Base-by-base conservation (phyloP, 2,113 vertebrate genomes). In the Tursiops truncatus region DNA sequence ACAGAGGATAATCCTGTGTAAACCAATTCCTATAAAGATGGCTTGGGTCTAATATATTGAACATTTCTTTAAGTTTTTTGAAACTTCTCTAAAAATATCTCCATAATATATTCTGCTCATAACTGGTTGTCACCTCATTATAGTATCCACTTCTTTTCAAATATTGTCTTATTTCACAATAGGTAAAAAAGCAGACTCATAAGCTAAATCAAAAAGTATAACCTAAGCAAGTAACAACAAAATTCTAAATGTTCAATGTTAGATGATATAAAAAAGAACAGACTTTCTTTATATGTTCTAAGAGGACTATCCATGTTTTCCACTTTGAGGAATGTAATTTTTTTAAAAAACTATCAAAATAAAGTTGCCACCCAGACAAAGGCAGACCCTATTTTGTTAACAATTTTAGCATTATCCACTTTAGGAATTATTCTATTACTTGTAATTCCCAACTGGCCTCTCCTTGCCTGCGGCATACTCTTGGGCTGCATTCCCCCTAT, bases 341-440 rank as follows among this genome's bases (percentile, higher is more conserved):
- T 77, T 77, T 50, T 7, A 50, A 60, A 60, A 82, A 89, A 13
- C 44, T 92, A 58, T 76, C 73, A 62, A 95, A 83, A 76, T 89
- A 84, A 89, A 92, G 23, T 87, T 87, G 60, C 63, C 91, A 95
- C 91, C 87, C 58, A 91, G 82, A 87, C 73, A 91, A 97, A 94
- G 65, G 10, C 41, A 58, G 14, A n/a, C 28, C 67, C 20, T 86
- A 53, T 93, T 97, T 70, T 87, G 68, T 90, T 94, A 90, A 95
- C 88, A 92, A 88, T 94, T 76, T 96, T 77, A 96, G 63, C 67
- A 67, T 92, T 80, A 77, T 73, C 83, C 84, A 92, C 92, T 94
- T 92, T 62, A 95, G 87, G 84, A 97, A 97, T 97, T 97, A 97
- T 91, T 97, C 97, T 92, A 70, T 94, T 56, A 97, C 90, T 67